phyloP scores from a whole-genome alignment of 2,797 vertebrate species.

The Falco naumanni region DNA sequence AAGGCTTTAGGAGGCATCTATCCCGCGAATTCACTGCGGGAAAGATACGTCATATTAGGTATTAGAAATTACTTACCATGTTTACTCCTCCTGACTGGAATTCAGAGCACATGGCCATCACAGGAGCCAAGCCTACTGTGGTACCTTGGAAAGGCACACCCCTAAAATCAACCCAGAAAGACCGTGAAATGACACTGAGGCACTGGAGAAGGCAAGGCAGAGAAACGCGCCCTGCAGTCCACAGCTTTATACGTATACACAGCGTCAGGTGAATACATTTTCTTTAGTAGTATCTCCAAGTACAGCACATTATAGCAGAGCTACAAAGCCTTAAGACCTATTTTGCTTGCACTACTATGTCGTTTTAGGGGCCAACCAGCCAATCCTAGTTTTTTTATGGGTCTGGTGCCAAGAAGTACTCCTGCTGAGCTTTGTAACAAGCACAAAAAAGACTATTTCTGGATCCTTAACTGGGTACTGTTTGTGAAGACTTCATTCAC shows the following conservation, averaged over 20 bases:
- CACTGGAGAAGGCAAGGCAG: neutral
- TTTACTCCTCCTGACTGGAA: slow-evolving; percentile 97
- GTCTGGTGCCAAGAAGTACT: neutral
- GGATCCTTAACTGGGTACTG: neutral
- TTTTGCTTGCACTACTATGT: neutral
- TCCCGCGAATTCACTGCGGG: neutral
- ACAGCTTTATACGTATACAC: neutral
- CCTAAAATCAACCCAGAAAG: slow-evolving; percentile 76
- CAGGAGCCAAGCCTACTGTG: slow-evolving; percentile 93
- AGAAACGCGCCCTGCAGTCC: neutral
- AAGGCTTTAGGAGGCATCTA: neutral
- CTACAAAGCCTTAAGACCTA: neutral
- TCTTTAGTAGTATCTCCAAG: neutral
- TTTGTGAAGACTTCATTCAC: neutral
- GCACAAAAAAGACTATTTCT: neutral
- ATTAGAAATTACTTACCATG: slow-evolving; percentile 81
- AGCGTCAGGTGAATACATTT: neutral
- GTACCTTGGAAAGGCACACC: slow-evolving; percentile 91
- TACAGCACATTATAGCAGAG: neutral
- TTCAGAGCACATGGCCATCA: slow-evolving; percentile 96
- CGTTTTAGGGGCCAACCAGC: neutral
- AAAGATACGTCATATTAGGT: neutral
- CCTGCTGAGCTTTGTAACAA: neutral
- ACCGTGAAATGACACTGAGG: neutral
- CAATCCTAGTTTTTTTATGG: neutral